phyloP scores from a whole-genome alignment of 2,888 invertebrate species.

The Eurois occulta region DNA sequence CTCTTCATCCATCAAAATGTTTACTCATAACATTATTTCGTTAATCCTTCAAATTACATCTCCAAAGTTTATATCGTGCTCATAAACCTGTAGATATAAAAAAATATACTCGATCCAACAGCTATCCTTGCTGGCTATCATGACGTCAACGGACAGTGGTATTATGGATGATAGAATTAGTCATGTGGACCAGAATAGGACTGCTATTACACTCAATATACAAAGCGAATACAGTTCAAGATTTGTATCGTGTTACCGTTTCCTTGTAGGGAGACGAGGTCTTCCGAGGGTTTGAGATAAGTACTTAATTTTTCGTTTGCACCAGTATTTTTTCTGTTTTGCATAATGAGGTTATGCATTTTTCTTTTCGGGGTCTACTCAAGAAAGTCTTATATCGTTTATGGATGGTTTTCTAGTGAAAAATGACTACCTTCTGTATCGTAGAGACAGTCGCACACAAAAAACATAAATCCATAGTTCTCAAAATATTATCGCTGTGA shows the following conservation, averaged over 20 bases:
- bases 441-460: background rate
- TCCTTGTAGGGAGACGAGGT: conserved; percentile 12
- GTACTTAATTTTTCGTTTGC: background rate
- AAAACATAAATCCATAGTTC: background rate
- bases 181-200: conserved; percentile 62
- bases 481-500: background rate
- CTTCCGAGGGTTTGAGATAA: background rate
- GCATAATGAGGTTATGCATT: background rate
- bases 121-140: conserved; percentile 32
- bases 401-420: background rate
- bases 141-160: conserved; percentile 36
- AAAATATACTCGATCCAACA: background rate
- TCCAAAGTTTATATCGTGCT: background rate
- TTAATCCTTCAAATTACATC: background rate
- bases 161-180: conserved; percentile 55
- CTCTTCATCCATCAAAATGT: background rate
- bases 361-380: background rate
- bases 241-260: conserved; percentile 19
- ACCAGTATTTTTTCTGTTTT: background rate
- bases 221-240: conserved; percentile 24
- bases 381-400: background rate
- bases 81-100: background rate
- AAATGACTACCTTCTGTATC: background rate
- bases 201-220: conserved; percentile 27
- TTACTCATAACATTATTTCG: background rate